Evolutionary conservation across 2,797 vertebrate species (phyloP), one percentile per base, ranked within the genome.

Genomic region (Hipposideros larvatus): DNA sequence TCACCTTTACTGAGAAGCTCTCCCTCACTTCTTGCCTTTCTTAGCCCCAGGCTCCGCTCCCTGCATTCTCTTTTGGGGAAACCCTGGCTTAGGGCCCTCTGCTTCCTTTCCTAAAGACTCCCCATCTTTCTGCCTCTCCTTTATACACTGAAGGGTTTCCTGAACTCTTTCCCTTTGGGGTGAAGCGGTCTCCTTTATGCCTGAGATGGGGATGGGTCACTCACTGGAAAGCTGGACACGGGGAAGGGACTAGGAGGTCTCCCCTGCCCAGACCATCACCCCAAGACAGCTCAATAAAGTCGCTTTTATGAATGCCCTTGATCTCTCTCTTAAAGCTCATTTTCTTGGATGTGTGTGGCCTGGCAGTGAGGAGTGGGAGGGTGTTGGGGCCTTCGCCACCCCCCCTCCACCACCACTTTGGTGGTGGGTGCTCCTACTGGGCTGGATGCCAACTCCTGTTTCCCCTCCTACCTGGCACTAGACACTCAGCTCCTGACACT

Each of bases 261-360:
- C 53, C 43, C 28, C 55, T 24, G 22, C 41, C 46, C 43, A 79
- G 61, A 48, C 24, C 34, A 63, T 77, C 51, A 51, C 34, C 24
- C 43, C 61, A 51, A 11, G 34, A 75, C 75, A 96, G 53, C 28
- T 80, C 65, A 90, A 74, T 95, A 88, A 96, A 97, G 63, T 66
- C 48, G 59, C 37, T 82, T 66, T 55, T 15, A 9, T 34, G 19
- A 48, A 28, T 21, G 26, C 4, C 41, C 19, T 28, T 43, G 9
- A 65, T 89, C 51, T 87, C 46, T 46, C 74, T 66, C 70, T 90
- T 41, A 59, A n/a, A 66, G 37, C 65, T 83, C 65, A 2, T 74
- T 77, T 37, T 77, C 61, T 19, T 51, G 86, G 7, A 86, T 2
- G 4, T 4, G 0, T 19, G 41, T 51, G 73, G 51, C 65, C 68